Evolutionary conservation across 2,888 invertebrate genomes (phyloP), one percentile per base, ranked within the genome.

Genomic region (Drosophila antonietae): DNA sequence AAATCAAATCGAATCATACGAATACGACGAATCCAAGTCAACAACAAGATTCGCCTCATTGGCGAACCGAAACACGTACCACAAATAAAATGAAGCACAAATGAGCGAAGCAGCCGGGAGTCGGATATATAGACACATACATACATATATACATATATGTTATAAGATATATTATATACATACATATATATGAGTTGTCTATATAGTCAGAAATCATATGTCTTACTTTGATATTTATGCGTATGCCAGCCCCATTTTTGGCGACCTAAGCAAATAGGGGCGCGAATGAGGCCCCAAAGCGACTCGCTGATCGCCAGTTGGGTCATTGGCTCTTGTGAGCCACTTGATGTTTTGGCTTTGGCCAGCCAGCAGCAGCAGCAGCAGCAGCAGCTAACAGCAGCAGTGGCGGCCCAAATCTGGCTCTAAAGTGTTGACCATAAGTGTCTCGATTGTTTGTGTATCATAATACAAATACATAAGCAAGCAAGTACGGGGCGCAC

Each of bases 361-460:
- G 55, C 55, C 41, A 55, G 39, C 52, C 4, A 37, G 37, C 52
- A 20, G 20, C 12, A 44, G 3, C 51, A 31, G 33, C 14, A 39
- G 4, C 37, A 63, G 78, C 78, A 51, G 18, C 18, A 51, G 12
- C 49, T 15, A 49, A 9, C 18, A 47, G 47, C 52, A 33, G 35
- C 8, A 53, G 37, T 37, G 57, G 76, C 81, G 67, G 75, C 89
- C 84, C 85, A 85, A 89, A 86, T 89, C 83, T 85, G 89, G 86
- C 89, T 89, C 75, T 85, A 83, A 90, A 89, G 84, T 89, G 91
- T 90, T 91, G 91, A 80, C 90, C 89, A 90, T 90, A 90, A 90
- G 83, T 84, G 85, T 79, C 89, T 80, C 67, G 88, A 85, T 86
- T 86, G 86, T 86, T 86, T 86, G 88, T 86, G 85, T 89, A 86